These are phyloP conservation scores for Cotesia vestalis DNA, from an alignment of 1,140 invertebrate species.

Conservation along the genomic window DNA sequence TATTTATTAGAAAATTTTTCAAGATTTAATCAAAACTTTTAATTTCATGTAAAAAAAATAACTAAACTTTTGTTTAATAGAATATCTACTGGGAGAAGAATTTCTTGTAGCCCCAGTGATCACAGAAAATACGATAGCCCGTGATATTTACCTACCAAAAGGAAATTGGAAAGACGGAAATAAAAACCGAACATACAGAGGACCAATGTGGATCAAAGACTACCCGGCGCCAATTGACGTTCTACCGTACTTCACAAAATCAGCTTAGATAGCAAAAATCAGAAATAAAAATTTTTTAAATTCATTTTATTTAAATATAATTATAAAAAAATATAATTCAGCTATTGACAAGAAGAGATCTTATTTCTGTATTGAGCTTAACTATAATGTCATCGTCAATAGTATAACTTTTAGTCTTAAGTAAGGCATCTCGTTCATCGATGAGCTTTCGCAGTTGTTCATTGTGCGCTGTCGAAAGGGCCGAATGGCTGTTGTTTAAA, in stretches of 20 bases:
- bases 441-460: conserved; percentile 50
- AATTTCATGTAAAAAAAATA: conserved; percentile 17
- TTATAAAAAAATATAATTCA: conserved; percentile 30
- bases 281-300: not conserved
- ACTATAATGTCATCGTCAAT: conserved; percentile 60
- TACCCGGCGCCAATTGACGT: conserved; percentile 74
- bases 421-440: conserved; percentile 53
- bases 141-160: conserved; percentile 81
- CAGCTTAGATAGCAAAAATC: not conserved
- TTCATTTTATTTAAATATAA: conserved; percentile 24
- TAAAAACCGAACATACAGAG: conserved; percentile 62
- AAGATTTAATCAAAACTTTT: conserved; percentile 9
- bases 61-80: conserved; percentile 63
- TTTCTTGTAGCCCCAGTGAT: conserved; percentile 88
- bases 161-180: conserved; percentile 76
- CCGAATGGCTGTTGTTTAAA: conserved; percentile 23
- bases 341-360: conserved; percentile 46
- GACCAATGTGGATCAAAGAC: conserved; percentile 73
- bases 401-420: conserved; percentile 58
- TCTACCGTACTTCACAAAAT: conserved; percentile 71
- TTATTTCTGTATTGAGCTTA: conserved; percentile 57
- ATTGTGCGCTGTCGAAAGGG: conserved; percentile 46
- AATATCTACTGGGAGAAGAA: conserved; percentile 84
- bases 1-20: conserved; percentile 20
- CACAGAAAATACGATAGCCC: conserved; percentile 69